Evolutionary conservation across 2,888 invertebrate species (phyloP), one percentile per base, ranked within the genome.

Genomic region (Camptogramma bilineatum): DNA sequence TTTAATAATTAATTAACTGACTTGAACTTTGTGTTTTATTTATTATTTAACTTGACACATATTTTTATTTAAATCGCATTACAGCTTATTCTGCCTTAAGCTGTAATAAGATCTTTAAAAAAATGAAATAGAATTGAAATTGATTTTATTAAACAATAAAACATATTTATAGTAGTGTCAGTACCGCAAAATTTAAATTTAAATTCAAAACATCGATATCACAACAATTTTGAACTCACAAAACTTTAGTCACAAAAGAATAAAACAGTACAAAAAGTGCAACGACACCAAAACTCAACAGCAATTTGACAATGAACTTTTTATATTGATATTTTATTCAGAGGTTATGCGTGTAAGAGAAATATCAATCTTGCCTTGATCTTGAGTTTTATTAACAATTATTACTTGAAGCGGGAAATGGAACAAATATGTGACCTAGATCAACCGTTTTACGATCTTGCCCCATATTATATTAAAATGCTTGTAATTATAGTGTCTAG

Each of bases 351-450:
- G 51, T 46, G 56, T 18, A 44, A 2, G 5, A 50, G 34, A 53
- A 47, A 62, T 62, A 42, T 42, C 47, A 39, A 53, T 44, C 8
- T 28, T 24, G 17, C 62, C 62, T 62, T 52, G 56, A 62, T 52
- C 56, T 62, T 62, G 62, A 47, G 52, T 52, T 62, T 56, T 62
- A 62, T 62, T 52, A 57, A 56, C 54, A 50, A 46, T 47, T 44
- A 34, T 51, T 46, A 34, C 46, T 21, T 5, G 39, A 52, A 46
- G 21, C 62, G 56, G 62, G 62, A 62, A 62, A 51, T 55, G 47
- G 24, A n/a, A 51, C 31, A 19, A 42, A 54, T 39, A 61, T 42
- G 50, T 62, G 55, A 55, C 61, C 50, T 62, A 52, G 28, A 59
- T 58, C 13, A 16, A 56, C 17, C 18, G 21, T 47, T 55, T 55